Conservation (phyloP, 2,888 invertebrate species). For the Camptogramma bilineatum region DNA sequence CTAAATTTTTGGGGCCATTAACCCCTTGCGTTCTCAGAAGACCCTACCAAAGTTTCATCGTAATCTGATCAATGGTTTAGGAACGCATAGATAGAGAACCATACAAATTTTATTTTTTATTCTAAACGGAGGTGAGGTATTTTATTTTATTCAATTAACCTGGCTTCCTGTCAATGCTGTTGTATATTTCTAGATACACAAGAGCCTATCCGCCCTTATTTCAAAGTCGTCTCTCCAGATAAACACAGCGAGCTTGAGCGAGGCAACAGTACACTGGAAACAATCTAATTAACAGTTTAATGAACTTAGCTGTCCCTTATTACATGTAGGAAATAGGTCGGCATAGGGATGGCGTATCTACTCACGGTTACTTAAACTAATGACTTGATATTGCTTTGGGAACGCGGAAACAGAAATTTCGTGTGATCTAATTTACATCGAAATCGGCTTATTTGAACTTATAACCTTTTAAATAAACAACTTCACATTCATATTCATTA, state of each 20-base stretch:
- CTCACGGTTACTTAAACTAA: constrained; percentile 9
- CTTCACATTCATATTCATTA: neutral
- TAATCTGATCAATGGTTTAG: too few relatives aligned
- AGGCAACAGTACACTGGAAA: constrained; percentile 28
- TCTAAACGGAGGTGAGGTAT: too few relatives aligned
- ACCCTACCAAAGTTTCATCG: too few relatives aligned
- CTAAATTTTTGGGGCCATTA: too few relatives aligned
- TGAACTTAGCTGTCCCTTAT: constrained; percentile 44
- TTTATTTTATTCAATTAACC: neutral
- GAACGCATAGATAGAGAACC: too few relatives aligned
- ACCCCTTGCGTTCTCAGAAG: too few relatives aligned
- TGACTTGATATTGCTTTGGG: neutral
- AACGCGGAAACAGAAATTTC: constrained; percentile 1
- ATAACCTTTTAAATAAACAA: too few relatives aligned
- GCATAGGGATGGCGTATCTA: neutral
- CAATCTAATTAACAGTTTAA: constrained; percentile 51
- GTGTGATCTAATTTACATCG: neutral
- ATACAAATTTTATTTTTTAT: too few relatives aligned
- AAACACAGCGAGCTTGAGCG: constrained; percentile 21
- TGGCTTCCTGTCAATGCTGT: neutral
- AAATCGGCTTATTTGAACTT: neutral
- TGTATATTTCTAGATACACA: neutral
- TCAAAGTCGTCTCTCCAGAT: constrained; percentile 18
- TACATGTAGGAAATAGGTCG: constrained; percentile 7
- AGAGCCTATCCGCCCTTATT: constrained; percentile 2